A percentile compares a stretch with the other conserved stretches of the same genome.
phyloP scores from a whole-genome alignment of 1,140 invertebrate species.

The Dolichoris vasculosae region DNA sequence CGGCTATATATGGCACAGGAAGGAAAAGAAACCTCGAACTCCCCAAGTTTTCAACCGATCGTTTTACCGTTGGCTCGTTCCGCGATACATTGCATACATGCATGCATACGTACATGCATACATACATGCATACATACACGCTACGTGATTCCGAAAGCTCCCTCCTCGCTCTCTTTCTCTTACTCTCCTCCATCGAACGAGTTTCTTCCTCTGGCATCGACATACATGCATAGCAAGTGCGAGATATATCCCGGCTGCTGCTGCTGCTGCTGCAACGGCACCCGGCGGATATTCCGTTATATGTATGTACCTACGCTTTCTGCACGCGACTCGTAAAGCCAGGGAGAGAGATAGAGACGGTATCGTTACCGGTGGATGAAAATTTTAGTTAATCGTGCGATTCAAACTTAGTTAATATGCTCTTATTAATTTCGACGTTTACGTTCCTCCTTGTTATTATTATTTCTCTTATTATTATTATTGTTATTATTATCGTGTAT shows the following conservation, averaged over 20 bases:
- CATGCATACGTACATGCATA: neutral
- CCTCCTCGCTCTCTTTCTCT: neutral
- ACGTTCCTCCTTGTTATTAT: neutral
- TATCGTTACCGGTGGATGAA: neutral
- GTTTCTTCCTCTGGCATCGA: constrained; percentile 37
- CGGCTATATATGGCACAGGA: neutral
- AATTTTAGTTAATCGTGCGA: constrained; percentile 27
- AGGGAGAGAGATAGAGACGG: neutral
- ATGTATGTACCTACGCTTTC: constrained; percentile 3
- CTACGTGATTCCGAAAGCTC: neutral
- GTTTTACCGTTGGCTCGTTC: constrained; percentile 30
- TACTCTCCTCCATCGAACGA: constrained; percentile 24
- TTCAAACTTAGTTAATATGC: too few species aligned
- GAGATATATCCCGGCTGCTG: constrained; percentile 14
- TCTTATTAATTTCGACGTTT: constrained; percentile 4
- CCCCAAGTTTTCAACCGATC: constrained; percentile 16
- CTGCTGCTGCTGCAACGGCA: constrained; percentile 40
- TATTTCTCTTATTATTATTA: neutral
- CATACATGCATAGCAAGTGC: constrained; percentile 27
- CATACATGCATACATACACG: neutral
- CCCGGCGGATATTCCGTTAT: constrained; percentile 34
- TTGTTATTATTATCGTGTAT: too few species aligned
- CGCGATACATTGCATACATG: neutral
- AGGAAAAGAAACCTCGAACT: constrained; percentile 34
- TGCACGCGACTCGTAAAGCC: neutral